Percentiles rank a stretch among this genome's conserved stretches.
These are phyloP conservation scores for Brachycybe producta DNA, from an alignment of 2,888 invertebrate species.

Conservation along the genomic window DNA sequence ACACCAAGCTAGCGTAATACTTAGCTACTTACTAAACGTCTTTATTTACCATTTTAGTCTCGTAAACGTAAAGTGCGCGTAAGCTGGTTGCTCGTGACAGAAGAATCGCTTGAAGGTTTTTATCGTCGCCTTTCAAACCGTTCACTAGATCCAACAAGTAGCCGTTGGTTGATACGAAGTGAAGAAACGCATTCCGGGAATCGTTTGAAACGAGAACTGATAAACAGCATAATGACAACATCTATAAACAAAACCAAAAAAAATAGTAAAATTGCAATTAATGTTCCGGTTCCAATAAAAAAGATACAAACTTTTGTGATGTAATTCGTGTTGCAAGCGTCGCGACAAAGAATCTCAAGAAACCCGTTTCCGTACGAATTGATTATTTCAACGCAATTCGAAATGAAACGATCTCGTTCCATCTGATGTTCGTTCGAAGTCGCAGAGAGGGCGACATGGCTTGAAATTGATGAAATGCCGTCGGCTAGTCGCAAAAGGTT, in stretches of 20 bases:
- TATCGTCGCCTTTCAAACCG: constrained; percentile 60
- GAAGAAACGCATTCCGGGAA: constrained; percentile 50
- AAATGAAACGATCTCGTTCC: constrained; percentile 32
- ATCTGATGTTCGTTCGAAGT: constrained; percentile 24
- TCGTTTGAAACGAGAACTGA: constrained; percentile 65
- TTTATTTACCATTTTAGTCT: constrained; percentile 56
- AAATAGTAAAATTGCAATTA: neutral
- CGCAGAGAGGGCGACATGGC: neutral
- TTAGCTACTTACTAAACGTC: neutral
- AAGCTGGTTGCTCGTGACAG: constrained; percentile 33
- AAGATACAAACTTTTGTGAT: constrained; percentile 51
- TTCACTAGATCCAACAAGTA: constrained; percentile 73
- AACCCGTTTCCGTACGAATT: constrained; percentile 64
- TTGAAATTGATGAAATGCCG: too few relatives aligned
- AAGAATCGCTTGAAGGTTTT: neutral
- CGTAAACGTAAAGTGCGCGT: constrained; percentile 68
- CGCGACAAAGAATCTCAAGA: constrained; percentile 67
- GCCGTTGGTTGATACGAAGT: constrained; percentile 35
- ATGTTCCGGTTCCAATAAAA: neutral
- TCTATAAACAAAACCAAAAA: constrained; percentile 33
- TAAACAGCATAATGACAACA: constrained; percentile 70
- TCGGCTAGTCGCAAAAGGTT: constrained; percentile 58
- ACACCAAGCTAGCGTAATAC: too few relatives aligned
- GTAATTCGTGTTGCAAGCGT: constrained; percentile 76
- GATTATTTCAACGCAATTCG: constrained; percentile 45